Evolutionary conservation across 2,797 vertebrate genomes (phyloP).

Genomic region (Chrosomus eos): DNA sequence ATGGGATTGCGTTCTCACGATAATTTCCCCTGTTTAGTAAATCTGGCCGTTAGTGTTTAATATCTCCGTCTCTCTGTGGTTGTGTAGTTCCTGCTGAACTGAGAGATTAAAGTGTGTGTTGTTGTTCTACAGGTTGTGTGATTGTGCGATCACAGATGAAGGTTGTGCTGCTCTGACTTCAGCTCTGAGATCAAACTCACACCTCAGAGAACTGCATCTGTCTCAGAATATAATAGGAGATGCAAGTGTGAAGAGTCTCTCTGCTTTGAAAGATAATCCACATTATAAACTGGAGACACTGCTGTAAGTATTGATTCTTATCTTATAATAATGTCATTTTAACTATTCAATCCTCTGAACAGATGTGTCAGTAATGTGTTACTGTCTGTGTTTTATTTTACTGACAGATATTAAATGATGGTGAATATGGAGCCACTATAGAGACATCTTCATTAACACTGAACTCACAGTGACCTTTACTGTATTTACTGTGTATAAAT

Average conservation of each 20-base stretch:
- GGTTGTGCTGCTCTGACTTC: neutral
- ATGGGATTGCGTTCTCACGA: too few relatives aligned
- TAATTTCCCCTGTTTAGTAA: too few relatives aligned
- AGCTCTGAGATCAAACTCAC: slow-evolving; percentile 2
- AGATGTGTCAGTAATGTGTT: too few relatives aligned
- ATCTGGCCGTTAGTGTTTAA: too few relatives aligned
- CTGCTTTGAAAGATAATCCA: too few relatives aligned
- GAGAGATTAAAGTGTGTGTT: neutral
- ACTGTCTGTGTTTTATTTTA: too few relatives aligned
- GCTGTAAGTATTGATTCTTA: too few relatives aligned
- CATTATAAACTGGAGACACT: too few relatives aligned
- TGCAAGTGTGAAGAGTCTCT: too few relatives aligned
- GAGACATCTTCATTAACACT: neutral
- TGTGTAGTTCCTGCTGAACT: too few relatives aligned
- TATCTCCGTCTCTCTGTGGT: neutral
- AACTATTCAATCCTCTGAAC: too few relatives aligned
- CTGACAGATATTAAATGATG: neutral
- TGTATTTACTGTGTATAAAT: neutral
- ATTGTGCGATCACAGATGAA: neutral
- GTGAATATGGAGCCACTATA: too few relatives aligned
- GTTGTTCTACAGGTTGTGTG: neutral
- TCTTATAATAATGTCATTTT: neutral
- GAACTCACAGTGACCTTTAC: neutral
- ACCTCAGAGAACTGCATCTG: neutral
- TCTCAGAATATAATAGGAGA: rapidly evolving